Percentiles rank a stretch among this genome's conserved stretches.
Conservation (phyloP, 2,888 invertebrate species). For the Ichneumoninae sp. region DNA sequence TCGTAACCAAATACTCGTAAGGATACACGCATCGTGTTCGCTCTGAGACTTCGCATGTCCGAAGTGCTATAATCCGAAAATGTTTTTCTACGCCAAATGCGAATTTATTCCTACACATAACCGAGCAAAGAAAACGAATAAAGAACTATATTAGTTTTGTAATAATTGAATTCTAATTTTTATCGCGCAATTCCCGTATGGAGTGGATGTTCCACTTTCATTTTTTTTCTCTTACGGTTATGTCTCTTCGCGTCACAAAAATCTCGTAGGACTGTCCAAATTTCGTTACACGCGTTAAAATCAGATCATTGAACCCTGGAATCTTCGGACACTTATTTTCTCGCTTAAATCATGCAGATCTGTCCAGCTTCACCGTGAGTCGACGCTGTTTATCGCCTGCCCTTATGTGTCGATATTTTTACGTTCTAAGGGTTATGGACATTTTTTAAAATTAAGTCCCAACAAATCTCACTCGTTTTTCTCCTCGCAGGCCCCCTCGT, state of each 20-base stretch:
- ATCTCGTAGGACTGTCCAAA: slow-evolving; percentile 47
- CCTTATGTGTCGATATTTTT: not conserved
- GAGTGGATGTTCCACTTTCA: slow-evolving; percentile 29
- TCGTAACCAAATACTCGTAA: slow-evolving; percentile 64
- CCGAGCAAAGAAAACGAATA: slow-evolving; percentile 54
- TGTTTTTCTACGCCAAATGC: slow-evolving; percentile 56
- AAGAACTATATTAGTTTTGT: slow-evolving; percentile 58
- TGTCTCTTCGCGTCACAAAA: slow-evolving; percentile 52
- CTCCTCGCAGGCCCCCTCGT: slow-evolving; percentile 56
- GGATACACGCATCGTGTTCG: slow-evolving; percentile 42
- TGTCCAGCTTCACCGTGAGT: slow-evolving; percentile 76
- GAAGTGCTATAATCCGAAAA: slow-evolving; percentile 33
- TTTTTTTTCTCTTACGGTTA: slow-evolving; percentile 26
- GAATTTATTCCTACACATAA: slow-evolving; percentile 45
- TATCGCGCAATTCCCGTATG: not conserved
- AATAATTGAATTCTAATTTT: slow-evolving; percentile 24
- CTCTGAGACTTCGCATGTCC: slow-evolving; percentile 40
- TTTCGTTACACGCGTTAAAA: slow-evolving; percentile 22
- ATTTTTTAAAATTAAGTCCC: not conserved
- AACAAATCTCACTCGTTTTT: not conserved
- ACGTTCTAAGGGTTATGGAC: slow-evolving; percentile 17
- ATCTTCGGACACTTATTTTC: not conserved
- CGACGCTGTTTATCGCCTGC: not conserved
- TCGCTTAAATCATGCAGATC: slow-evolving; percentile 77
- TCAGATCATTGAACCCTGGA: slow-evolving; percentile 1